Percentiles rank a stretch among this genome's conserved stretches.
These are phyloP conservation scores for Dasysyrphus tricinctus DNA, from an alignment of 2,888 invertebrate genomes.

Conservation along the genomic window DNA sequence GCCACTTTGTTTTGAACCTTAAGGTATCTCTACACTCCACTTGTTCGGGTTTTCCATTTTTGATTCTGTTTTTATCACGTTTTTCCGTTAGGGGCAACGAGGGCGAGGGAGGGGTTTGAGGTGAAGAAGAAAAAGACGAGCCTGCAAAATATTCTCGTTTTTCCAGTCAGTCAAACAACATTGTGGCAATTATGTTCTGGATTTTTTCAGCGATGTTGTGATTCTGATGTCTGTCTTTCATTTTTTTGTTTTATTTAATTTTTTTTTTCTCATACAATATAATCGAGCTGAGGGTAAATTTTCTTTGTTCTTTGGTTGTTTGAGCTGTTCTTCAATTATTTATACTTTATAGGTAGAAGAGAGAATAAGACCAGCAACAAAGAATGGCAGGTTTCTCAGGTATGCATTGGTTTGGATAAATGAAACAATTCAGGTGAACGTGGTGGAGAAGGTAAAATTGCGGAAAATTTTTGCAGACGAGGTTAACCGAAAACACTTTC, in stretches of 20 bases:
- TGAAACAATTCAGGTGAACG: conserved; percentile 20
- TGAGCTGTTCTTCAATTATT: conserved; percentile 63
- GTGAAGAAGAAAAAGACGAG: conserved; percentile 12
- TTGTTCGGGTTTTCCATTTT: conserved; percentile 46
- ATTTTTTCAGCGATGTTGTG: conserved; percentile 44
- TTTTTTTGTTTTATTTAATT: not conserved
- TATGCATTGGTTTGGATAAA: conserved; percentile 42
- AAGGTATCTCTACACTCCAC: conserved; percentile 19
- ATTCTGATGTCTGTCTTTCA: conserved; percentile 44
- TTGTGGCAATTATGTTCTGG: conserved; percentile 70
- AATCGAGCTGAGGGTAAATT: conserved; percentile 39
- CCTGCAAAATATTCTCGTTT: conserved; percentile 64
- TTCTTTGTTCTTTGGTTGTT: conserved; percentile 65
- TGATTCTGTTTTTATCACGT: conserved; percentile 61
- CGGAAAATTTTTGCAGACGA: not conserved
- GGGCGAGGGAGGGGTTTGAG: not conserved
- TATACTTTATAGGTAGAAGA: conserved; percentile 40
- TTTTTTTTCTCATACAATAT: not conserved
- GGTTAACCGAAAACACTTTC: conserved; percentile 1
- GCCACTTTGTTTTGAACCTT: conserved; percentile 21
- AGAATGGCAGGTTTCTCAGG: conserved; percentile 33
- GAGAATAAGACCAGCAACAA: conserved; percentile 30
- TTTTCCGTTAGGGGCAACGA: conserved; percentile 24
- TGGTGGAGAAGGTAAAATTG: not conserved
- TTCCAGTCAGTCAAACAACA: conserved; percentile 70